A percentile compares a stretch with the other conserved stretches of the same genome.
These are phyloP conservation scores for Dissostichus mawsoni DNA, from an alignment of 2,113 vertebrate genomes.

Conservation along the genomic window DNA sequence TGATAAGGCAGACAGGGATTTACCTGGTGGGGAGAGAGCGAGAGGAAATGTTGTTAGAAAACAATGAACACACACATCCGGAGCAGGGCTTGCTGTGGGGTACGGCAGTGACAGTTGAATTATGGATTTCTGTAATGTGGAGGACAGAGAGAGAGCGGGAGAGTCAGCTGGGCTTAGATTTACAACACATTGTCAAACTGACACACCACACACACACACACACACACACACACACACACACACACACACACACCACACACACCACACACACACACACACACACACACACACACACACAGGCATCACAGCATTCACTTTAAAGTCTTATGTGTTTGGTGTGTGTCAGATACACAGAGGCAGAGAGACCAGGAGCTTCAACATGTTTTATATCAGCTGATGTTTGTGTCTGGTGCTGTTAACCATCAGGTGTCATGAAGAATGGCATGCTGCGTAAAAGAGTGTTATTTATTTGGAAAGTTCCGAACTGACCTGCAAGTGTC, in stretches of 20 bases:
- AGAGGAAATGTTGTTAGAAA: slow-evolving; percentile 70
- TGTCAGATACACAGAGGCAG: not conserved
- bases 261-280: slow-evolving; percentile 30
- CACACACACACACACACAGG: not conserved
- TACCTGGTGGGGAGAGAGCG: slow-evolving; percentile 63
- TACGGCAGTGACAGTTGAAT: slow-evolving; percentile 69
- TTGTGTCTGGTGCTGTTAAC: slow-evolving; percentile 4
- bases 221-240: slow-evolving; percentile 20
- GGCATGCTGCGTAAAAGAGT: too few relatives aligned
- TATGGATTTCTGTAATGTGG: slow-evolving; percentile 71
- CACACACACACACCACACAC: slow-evolving; percentile 16
- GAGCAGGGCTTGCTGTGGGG: slow-evolving; percentile 45
- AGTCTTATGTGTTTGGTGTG: not conserved
- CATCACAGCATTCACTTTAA: slow-evolving; percentile 16
- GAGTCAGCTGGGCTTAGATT: slow-evolving; percentile 61
- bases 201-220: slow-evolving; percentile 31
- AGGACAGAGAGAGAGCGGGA: slow-evolving; percentile 48
- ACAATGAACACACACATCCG: slow-evolving; percentile 53
- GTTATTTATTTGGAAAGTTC: slow-evolving; percentile 25
- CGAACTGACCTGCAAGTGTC: slow-evolving; percentile 23
- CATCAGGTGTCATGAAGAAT: not conserved
- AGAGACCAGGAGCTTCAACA: not conserved
- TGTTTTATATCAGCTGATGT: not conserved
- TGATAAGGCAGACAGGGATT: slow-evolving; percentile 67
- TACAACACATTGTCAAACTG: slow-evolving; percentile 45